These are phyloP conservation scores for Chydorus sphaericus DNA, from an alignment of 2,888 invertebrate species.

Conservation along the genomic window DNA sequence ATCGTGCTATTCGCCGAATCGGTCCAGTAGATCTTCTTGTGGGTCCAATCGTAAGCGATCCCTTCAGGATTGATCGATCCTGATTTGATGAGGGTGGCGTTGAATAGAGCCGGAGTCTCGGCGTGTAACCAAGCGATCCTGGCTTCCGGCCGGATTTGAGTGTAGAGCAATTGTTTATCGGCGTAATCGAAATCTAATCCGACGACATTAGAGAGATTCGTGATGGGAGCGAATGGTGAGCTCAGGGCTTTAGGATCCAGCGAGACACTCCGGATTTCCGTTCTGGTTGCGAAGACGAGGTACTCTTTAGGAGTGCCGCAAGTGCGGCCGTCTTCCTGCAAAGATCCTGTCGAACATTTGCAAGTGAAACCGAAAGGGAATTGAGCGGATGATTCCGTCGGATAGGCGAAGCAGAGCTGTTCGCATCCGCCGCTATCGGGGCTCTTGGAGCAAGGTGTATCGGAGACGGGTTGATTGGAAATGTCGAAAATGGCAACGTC, in stretches of 20 bases:
- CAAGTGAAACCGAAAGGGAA: conserved; percentile 42
- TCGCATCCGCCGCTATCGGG: conserved; percentile 69
- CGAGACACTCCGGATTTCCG: conserved; percentile 81
- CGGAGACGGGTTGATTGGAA: conserved; percentile 56
- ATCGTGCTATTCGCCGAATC: conserved; percentile 89
- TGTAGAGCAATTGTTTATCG: conserved; percentile 75
- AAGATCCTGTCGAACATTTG: conserved; percentile 79
- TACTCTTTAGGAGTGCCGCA: conserved; percentile 79
- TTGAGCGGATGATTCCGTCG: conserved; percentile 30
- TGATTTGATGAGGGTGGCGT: conserved; percentile 37
- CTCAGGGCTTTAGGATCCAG: conserved; percentile 67
- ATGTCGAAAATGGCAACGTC: conserved; percentile 85
- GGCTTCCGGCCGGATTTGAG: conserved; percentile 83
- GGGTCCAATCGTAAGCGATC: conserved; percentile 94
- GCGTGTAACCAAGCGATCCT: conserved; percentile 68
- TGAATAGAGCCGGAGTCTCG: conserved; percentile 41
- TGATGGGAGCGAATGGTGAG: conserved; percentile 69
- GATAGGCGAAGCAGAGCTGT: conserved; percentile 88
- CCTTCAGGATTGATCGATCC: conserved; percentile 80
- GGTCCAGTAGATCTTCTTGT: conserved; percentile 94
- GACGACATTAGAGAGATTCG: conserved; percentile 78
- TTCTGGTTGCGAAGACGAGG: conserved; percentile 82
- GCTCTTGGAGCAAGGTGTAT: conserved; percentile 55
- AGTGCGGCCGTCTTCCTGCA: conserved; percentile 43
- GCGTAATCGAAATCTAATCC: conserved; percentile 90